Base-by-base conservation (phyloP, 2,888 invertebrate species). In the Eristalis pertinax region DNA sequence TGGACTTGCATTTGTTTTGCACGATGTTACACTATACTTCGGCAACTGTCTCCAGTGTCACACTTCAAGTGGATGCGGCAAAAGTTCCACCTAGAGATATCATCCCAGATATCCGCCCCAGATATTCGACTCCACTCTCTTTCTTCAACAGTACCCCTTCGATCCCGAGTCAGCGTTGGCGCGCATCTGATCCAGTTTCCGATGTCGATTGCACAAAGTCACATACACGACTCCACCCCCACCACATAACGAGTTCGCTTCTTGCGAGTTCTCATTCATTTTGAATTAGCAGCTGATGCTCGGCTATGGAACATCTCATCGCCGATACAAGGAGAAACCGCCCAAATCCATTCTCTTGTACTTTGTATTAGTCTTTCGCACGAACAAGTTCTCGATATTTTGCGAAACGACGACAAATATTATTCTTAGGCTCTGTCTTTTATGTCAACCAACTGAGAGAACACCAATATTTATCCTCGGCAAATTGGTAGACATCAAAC, bases 401-500 rank as follows among this genome's bases (percentile, higher is more conserved):
- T 74, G 65, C 35, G 70, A 82, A 78, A 78, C 32, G 60, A 70
- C 26, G 38, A 62, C 74, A 82, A 86, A 86, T 86, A 86, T 81
- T 82, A 69, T 58, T 77, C 70, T 77, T 38, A 74, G 69, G 32
- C 50, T 78, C 60, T 29, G 43, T 77, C 81, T 77, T 85, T 81
- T 62, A 85, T 85, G 82, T 82, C 82, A 82, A 78, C 77, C 82
- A 86, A 78, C 77, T 70, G 85, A 74, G 82, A 74, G 82, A 86
- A 82, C 43, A 70, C 69, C 82, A 86, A 86, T 86, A 86, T 86
- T 82, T 86, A 78, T 82, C 69, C 73, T 74, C 62, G 43, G 62
- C 78, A 82, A 86, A 82, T 86, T 86, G 77, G 60, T 86, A 82
- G 82, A 86, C 85, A 85, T 85, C 81, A 85, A 82, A 81, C 74